phyloP scores from a whole-genome alignment of 2,888 invertebrate genomes.

The Aleiodes alternator region DNA sequence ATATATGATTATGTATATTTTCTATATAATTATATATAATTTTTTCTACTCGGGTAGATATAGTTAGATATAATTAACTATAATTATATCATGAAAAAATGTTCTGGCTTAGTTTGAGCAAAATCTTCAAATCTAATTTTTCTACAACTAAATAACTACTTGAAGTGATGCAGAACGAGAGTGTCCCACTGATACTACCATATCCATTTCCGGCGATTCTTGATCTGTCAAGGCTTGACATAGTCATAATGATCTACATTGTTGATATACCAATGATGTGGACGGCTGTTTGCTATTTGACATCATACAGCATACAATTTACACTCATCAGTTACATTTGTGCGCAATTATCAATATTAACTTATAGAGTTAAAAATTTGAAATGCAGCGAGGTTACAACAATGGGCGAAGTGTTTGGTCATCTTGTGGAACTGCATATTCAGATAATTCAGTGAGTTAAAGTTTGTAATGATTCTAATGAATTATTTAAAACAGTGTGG shows the following conservation, averaged over 20 bases:
- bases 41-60: too few species aligned
- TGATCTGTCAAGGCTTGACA: slow-evolving; percentile 16
- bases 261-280: slow-evolving; percentile 15
- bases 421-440: slow-evolving; percentile 26
- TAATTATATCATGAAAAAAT: too few species aligned
- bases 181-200: not conserved
- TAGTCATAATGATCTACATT: slow-evolving; percentile 8
- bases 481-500: too few species aligned
- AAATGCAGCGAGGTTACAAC: not conserved
- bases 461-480: not conserved
- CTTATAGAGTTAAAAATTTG: slow-evolving; percentile 45
- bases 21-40: too few species aligned
- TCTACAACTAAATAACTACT: not conserved
- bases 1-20: too few species aligned
- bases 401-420: not conserved
- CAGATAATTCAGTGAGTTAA: not conserved
- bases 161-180: slow-evolving; percentile 13
- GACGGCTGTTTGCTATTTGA: not conserved
- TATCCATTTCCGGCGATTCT: slow-evolving; percentile 5
- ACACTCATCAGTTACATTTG: slow-evolving; percentile 46
- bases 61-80: too few species aligned
- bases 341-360: slow-evolving; percentile 48
- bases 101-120: not conserved
- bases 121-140: not conserved
- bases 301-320: slow-evolving; percentile 22